Conservation (phyloP, 2,888 invertebrate species). For the Hofmannophila pseudospretella region DNA sequence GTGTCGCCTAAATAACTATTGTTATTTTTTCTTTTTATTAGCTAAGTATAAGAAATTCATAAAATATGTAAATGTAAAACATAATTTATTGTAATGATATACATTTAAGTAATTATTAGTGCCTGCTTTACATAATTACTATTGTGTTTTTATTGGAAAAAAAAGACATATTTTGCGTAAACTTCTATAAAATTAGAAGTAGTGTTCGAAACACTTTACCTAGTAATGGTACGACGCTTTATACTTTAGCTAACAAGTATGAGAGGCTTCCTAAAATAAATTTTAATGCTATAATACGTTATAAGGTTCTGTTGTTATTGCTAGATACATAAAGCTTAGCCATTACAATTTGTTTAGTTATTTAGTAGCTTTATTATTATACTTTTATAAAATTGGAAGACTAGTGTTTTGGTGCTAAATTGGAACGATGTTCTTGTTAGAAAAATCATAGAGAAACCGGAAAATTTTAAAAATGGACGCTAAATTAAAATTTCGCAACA, state of each 20-base stretch:
- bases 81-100: constrained; percentile 74
- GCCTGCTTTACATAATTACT: constrained; percentile 69
- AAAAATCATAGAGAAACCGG: constrained; percentile 40
- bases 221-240: constrained; percentile 39
- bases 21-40: constrained; percentile 59
- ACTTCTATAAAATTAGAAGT: constrained; percentile 48
- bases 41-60: constrained; percentile 58
- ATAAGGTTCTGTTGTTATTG: constrained; percentile 75
- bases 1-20: constrained; percentile 42
- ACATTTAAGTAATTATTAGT: constrained; percentile 71
- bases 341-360: constrained; percentile 67
- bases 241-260: constrained; percentile 49
- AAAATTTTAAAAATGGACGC: constrained; percentile 36
- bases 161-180: constrained; percentile 72
- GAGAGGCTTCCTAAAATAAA: constrained; percentile 70
- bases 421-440: constrained; percentile 59
- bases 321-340: constrained; percentile 74
- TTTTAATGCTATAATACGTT: constrained; percentile 59
- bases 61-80: constrained; percentile 69
- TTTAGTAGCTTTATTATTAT: constrained; percentile 68
- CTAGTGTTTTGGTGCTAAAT: constrained; percentile 76
- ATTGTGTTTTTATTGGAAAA: constrained; percentile 51
- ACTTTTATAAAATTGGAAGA: constrained; percentile 70
- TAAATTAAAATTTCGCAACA: constrained; percentile 55
- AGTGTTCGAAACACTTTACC: constrained; percentile 56